Evolutionary conservation across 2,888 invertebrate species (phyloP).

Genomic region (Maniola hyperantus): DNA sequence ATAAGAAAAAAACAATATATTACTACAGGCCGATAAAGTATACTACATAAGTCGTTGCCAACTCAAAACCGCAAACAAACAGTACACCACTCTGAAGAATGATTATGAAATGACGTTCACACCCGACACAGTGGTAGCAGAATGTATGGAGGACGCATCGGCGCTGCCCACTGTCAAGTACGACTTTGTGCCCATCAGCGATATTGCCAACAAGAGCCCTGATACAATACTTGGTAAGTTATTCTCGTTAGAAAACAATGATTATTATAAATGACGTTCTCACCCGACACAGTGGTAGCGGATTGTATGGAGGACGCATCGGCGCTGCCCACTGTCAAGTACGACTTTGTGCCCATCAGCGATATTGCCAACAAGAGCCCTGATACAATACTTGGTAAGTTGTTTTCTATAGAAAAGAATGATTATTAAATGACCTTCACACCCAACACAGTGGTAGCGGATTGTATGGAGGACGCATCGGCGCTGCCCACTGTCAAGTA

Average conservation of each 20-base stretch:
- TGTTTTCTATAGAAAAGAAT: not conserved
- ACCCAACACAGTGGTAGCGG: conserved; percentile 85
- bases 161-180: conserved; percentile 90
- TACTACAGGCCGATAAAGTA: conserved; percentile 87
- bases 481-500: conserved; percentile 78
- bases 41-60: conserved; percentile 93
- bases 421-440: no score
- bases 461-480: conserved; percentile 80
- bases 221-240: conserved; percentile 88
- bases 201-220: conserved; percentile 85
- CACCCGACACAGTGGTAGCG: conserved; percentile 86
- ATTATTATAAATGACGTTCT: conserved; percentile 99
- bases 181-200: conserved; percentile 89
- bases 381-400: conserved; percentile 88
- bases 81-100: conserved; percentile 91
- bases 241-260: conserved; percentile 85
- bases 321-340: conserved; percentile 89
- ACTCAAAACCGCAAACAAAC: conserved; percentile 97
- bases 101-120: conserved; percentile 98
- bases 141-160: conserved; percentile 80
- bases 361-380: conserved; percentile 86
- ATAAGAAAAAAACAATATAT: not conserved
- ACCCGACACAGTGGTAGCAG: conserved; percentile 86
- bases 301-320: conserved; percentile 81
- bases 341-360: conserved; percentile 89